Percentiles rank a stretch among this genome's conserved stretches.
These are phyloP conservation scores for Heliconius hermathena DNA, from an alignment of 1,140 invertebrate genomes.

Conservation along the genomic window DNA sequence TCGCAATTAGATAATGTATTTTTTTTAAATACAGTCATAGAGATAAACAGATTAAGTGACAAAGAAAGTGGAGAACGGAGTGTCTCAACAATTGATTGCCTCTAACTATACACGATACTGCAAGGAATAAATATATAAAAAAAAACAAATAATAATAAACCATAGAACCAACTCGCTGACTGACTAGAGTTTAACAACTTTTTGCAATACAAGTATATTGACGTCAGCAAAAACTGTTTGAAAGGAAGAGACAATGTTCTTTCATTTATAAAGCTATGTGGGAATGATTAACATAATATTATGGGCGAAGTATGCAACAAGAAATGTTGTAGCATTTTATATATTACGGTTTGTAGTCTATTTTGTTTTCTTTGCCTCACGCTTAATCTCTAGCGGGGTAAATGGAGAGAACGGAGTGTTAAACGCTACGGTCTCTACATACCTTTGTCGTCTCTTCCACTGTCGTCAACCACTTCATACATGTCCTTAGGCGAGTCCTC, in stretches of 20 bases:
- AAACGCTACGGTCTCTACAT: neutral
- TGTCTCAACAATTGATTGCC: too few species aligned
- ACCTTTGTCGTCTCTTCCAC: neutral
- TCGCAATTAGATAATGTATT: too few species aligned
- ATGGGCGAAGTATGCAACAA: neutral
- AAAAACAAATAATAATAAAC: neutral
- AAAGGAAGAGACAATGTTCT: neutral
- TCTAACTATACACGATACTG: too few species aligned
- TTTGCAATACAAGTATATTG: neutral
- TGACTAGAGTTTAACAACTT: neutral
- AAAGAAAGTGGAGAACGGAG: too few species aligned
- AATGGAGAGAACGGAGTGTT: neutral
- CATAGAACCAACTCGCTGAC: neutral
- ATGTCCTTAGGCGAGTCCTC: too few species aligned
- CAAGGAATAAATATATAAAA: neutral
- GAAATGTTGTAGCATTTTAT: neutral
- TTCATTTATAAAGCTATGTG: neutral
- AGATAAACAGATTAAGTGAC: too few species aligned
- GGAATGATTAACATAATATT: neutral
- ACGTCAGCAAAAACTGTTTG: slow-evolving; percentile 10
- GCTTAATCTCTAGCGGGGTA: neutral
- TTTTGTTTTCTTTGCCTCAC: neutral
- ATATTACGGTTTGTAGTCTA: neutral
- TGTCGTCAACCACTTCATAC: too few species aligned
- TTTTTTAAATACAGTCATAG: too few species aligned